A percentile compares a stretch with the other conserved stretches of the same genome.
These are phyloP conservation scores for Acrocera orbiculus DNA, from an alignment of 2,888 invertebrate species.

Conservation along the genomic window DNA sequence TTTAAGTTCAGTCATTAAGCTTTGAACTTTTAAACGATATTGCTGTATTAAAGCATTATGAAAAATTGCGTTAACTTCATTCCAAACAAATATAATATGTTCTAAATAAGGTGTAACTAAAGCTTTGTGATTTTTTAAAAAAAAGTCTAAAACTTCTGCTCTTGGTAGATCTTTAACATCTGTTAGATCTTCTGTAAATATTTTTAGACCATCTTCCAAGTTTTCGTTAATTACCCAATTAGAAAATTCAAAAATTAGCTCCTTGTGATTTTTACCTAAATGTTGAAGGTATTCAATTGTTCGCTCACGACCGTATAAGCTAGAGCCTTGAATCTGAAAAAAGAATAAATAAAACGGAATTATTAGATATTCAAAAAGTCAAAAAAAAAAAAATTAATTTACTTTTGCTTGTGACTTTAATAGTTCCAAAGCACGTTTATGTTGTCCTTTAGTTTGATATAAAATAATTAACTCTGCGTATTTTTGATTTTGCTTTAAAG, in stretches of 20 bases:
- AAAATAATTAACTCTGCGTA: constrained; percentile 86
- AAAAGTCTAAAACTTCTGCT: constrained; percentile 71
- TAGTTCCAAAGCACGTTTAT: constrained; percentile 77
- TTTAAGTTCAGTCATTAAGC: constrained; percentile 24
- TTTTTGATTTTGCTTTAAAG: constrained; percentile 70
- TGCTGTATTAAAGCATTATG: constrained; percentile 84
- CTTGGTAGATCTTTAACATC: constrained; percentile 84
- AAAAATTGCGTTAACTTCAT: constrained; percentile 64
- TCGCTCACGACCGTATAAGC: constrained; percentile 58
- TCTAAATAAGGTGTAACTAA: constrained; percentile 87
- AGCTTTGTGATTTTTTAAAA: constrained; percentile 61
- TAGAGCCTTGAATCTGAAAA: constrained; percentile 34
- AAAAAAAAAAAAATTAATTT: constrained; percentile 25
- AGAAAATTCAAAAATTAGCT: constrained; percentile 84
- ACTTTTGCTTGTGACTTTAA: constrained; percentile 59
- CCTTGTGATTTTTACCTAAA: constrained; percentile 62
- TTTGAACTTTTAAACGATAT: constrained; percentile 58
- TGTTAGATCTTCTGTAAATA: constrained; percentile 71
- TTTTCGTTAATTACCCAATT: constrained; percentile 78
- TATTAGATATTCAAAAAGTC: background rate
- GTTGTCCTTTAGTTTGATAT: constrained; percentile 86
- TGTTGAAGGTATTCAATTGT: constrained; percentile 85
- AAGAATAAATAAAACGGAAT: background rate
- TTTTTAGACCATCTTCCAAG: constrained; percentile 75
- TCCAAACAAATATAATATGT: constrained; percentile 81